A percentile compares a stretch with the other conserved stretches of the same genome.
phyloP scores from a whole-genome alignment of 1,140 invertebrate species.

The Cherax quadricarinatus region DNA sequence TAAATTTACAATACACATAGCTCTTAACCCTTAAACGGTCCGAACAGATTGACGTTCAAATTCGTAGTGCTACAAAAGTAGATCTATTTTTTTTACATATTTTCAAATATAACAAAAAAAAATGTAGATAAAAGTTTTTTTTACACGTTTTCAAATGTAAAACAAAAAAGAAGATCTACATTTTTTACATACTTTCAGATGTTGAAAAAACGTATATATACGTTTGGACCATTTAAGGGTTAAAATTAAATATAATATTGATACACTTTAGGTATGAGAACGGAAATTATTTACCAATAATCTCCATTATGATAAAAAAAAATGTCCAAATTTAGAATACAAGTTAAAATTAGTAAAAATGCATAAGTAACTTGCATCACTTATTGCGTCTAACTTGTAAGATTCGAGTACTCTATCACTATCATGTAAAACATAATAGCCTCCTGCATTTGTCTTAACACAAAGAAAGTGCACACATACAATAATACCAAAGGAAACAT shows the following conservation, averaged over 20 bases:
- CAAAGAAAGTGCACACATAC: neutral
- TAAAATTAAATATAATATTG: neutral
- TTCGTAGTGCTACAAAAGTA: no score
- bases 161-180: no score
- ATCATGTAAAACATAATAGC: neutral
- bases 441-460: neutral
- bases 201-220: no score
- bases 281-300: neutral
- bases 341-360: neutral
- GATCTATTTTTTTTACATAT: no score
- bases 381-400: neutral
- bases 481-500: neutral
- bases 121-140: no score
- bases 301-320: neutral
- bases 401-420: neutral
- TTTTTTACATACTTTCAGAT: no score
- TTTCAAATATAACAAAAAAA: no score
- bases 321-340: neutral
- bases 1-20: slow-evolving; percentile 15
- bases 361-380: neutral
- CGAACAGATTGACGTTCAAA: no score
- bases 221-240: no score
- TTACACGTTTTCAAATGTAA: no score
- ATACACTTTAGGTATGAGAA: neutral
- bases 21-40: no score